Evolutionary conservation across 2,113 vertebrate species (phyloP).

Genomic region (Falco punctatus): DNA sequence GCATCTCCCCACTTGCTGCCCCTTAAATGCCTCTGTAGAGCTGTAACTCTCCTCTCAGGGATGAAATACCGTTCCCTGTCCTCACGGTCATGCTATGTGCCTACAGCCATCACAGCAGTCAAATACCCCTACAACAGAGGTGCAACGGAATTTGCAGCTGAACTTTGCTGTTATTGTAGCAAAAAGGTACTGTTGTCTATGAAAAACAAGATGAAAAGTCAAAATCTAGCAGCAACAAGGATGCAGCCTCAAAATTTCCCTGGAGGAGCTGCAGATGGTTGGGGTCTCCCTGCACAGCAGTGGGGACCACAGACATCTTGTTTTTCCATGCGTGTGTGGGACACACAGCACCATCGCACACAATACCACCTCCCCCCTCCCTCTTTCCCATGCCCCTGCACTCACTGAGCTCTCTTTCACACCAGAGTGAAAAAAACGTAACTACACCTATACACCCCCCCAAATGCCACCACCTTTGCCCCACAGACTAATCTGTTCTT

Average conservation of each 20-base stretch:
- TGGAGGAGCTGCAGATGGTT: background rate
- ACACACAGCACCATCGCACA: background rate
- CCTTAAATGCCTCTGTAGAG: background rate
- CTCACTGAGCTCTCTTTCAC: background rate
- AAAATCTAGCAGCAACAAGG: background rate
- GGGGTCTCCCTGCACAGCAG: background rate
- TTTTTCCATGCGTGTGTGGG: background rate
- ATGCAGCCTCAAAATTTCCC: background rate
- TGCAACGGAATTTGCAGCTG: background rate
- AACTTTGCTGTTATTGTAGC: background rate
- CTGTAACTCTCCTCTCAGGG: background rate
- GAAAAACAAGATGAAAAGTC: background rate
- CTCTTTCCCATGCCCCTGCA: background rate
- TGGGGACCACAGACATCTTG: accelerated
- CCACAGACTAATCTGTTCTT: background rate
- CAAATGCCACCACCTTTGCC: background rate
- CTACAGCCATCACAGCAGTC: background rate
- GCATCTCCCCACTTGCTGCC: background rate
- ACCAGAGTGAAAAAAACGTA: background rate
- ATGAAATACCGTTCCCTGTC: background rate
- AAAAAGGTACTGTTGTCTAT: background rate
- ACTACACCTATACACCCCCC: accelerated
- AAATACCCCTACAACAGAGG: background rate
- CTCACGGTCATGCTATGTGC: accelerated
- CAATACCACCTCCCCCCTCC: background rate